Evolutionary conservation across 2,888 invertebrate genomes (phyloP), one percentile per base, ranked within the genome.

Genomic region (Pegoplata infirma): DNA sequence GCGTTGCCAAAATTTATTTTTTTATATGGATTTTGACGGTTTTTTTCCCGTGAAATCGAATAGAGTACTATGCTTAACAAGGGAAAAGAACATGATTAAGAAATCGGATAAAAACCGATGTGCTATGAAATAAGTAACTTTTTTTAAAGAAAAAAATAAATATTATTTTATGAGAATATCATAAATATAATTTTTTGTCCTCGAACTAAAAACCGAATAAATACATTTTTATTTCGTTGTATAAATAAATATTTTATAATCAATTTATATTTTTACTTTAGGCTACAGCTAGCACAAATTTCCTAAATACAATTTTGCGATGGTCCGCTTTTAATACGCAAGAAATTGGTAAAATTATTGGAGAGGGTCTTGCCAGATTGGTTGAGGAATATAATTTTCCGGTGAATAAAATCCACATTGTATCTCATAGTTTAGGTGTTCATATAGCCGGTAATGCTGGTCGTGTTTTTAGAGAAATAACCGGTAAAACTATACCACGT

Each of bases 241-340:
- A n/a, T n/a, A n/a, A n/a, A n/a, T n/a, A n/a, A n/a, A n/a, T n/a
- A n/a, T n/a, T n/a, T n/a, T n/a, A n/a, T n/a, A n/a, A n/a, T n/a
- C n/a, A n/a, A n/a, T n/a, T n/a, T 1, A 1, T 5, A 1, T 28
- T 6, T 36, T 36, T 12, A 12, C 1, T 36, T 36, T 36, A 1
- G 12, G 36, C 10, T 36, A 12, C n/a, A 12, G 36, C 10, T 36
- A n/a, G 12, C 10, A 2, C 86, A 7, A 81, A 82, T 6, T 87
- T 82, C 14, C 84, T 89, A 46, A 86, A 87, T 32, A 89, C 88
- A 2, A 81, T 88, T 2, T 89, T 89, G 76, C 83, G 85, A 2
- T 89, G 89, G 89, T 86, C 89, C 0, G 88, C 89, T 2, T 81
- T 86, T 10, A 89, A 89, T 69, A 88, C 88, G 2, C 86, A 88